phyloP scores from a whole-genome alignment of 2,113 vertebrate species.

The Dipodomys merriami region DNA sequence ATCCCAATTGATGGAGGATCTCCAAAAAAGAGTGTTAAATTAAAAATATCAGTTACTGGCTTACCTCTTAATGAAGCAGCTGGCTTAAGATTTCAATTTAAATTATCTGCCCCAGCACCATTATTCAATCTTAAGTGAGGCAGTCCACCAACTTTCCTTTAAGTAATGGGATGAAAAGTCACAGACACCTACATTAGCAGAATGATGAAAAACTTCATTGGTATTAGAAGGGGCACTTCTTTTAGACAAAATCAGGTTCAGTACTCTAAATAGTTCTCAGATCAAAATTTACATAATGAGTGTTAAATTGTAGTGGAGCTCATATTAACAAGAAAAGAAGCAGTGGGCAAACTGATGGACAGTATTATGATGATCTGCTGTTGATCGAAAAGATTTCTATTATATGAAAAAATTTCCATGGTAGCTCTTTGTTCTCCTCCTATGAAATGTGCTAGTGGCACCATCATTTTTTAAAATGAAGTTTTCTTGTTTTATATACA shows the following conservation, averaged over 20 bases:
- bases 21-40: conserved; percentile 74
- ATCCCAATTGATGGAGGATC: conserved; percentile 55
- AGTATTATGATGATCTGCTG: conserved; percentile 57
- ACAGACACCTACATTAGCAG: conserved; percentile 62
- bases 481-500: conserved; percentile 33
- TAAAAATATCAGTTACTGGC: conserved; percentile 73
- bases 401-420: conserved; percentile 43
- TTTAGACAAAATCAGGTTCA: conserved; percentile 57
- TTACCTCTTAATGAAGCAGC: conserved; percentile 78
- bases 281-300: conserved; percentile 68
- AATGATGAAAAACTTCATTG: conserved; percentile 66
- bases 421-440: conserved; percentile 24
- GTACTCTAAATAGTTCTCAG: conserved; percentile 52
- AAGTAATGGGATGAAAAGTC: conserved; percentile 77
- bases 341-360: conserved; percentile 65
- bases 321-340: conserved; percentile 58
- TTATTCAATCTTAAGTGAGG: conserved; percentile 69
- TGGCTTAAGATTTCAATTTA: conserved; percentile 74
- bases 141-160: conserved; percentile 33
- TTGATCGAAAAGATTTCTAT: conserved; percentile 64
- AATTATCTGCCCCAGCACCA: conserved; percentile 64
- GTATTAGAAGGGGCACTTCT: conserved; percentile 55
- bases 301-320: conserved; percentile 66
- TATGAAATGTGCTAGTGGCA: background rate
- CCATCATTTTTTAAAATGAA: conserved; percentile 16